Percentiles rank a stretch among this genome's conserved stretches.
phyloP scores from a whole-genome alignment of 2,888 invertebrate species.

The Seladonia tumulorum region DNA sequence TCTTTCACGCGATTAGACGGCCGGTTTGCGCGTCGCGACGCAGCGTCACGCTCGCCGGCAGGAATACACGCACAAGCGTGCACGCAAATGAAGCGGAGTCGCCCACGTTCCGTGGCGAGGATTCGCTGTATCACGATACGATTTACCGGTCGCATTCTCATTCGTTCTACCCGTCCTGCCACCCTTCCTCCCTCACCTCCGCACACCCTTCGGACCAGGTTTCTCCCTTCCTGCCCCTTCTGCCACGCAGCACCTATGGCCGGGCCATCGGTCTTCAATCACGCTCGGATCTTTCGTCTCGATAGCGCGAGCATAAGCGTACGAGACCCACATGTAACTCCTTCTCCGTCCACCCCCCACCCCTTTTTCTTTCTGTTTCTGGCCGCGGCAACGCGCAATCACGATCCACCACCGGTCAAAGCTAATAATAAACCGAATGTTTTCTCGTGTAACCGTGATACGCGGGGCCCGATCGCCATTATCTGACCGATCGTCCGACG shows the following conservation, averaged over 20 bases:
- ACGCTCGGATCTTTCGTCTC: slow-evolving; percentile 71
- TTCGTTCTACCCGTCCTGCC: slow-evolving; percentile 50
- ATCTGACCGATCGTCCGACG: slow-evolving; percentile 18
- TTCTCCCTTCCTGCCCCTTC: neutral
- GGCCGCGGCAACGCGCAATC: slow-evolving; percentile 32
- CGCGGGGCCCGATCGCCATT: slow-evolving; percentile 35
- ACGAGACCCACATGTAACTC: slow-evolving; percentile 59
- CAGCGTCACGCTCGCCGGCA: slow-evolving; percentile 43
- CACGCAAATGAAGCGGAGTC: slow-evolving; percentile 57
- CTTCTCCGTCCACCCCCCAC: neutral
- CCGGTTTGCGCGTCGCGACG: slow-evolving; percentile 6
- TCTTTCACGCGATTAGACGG: slow-evolving; percentile 46
- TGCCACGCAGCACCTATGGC: slow-evolving; percentile 49
- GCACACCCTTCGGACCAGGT: slow-evolving; percentile 5
- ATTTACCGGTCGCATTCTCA: slow-evolving; percentile 74
- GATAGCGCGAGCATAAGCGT: slow-evolving; percentile 72
- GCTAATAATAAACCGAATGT: slow-evolving; percentile 55
- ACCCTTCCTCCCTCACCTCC: slow-evolving; percentile 27
- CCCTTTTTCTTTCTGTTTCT: slow-evolving; percentile 19
- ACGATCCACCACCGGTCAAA: slow-evolving; percentile 31
- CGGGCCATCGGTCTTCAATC: slow-evolving; percentile 71
- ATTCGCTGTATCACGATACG: slow-evolving; percentile 74
- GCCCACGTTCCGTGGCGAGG: slow-evolving; percentile 63
- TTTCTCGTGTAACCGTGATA: slow-evolving; percentile 20
- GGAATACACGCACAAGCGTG: slow-evolving; percentile 45